Percentiles rank a stretch among this genome's conserved stretches.
Conservation (phyloP, 2,797 vertebrate genomes). For the Bovichtus diacanthus region DNA sequence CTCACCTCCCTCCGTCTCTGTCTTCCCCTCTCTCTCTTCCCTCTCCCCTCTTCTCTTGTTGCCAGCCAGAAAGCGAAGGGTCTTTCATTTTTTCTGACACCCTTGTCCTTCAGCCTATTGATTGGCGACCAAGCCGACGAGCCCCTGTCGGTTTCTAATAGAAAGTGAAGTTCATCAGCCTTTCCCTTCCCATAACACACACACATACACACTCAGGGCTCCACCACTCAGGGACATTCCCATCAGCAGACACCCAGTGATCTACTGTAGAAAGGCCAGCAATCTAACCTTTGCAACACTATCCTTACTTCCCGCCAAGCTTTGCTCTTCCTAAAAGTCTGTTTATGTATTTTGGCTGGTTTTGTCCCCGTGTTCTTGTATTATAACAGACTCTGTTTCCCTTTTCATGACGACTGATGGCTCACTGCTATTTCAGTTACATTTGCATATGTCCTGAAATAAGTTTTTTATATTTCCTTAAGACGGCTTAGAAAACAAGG, state of each 20-base stretch:
- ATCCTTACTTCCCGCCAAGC: constrained; percentile 60
- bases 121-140: constrained; percentile 80
- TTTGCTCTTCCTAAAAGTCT: constrained; percentile 28
- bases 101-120: constrained; percentile 88
- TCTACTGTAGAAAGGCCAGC: constrained; percentile 82
- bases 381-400: constrained; percentile 1
- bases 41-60: constrained; percentile 17
- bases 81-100: constrained; percentile 86
- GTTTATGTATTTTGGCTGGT: constrained; percentile 45
- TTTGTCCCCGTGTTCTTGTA: constrained; percentile 16
- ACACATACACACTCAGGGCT: constrained; percentile 35
- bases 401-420: constrained; percentile 1
- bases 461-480: neutral
- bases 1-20: constrained; percentile 37
- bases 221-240: constrained; percentile 55
- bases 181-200: constrained; percentile 48
- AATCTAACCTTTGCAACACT: constrained; percentile 77
- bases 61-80: constrained; percentile 71
- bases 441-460: constrained; percentile 4
- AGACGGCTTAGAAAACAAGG: neutral
- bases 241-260: constrained; percentile 75
- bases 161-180: constrained; percentile 87
- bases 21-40: constrained; percentile 28
- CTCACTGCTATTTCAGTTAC: neutral
- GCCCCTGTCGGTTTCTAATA: constrained; percentile 82